Base-by-base conservation (phyloP, 2,888 invertebrate genomes). In the Onthophagus sagittarius region DNA sequence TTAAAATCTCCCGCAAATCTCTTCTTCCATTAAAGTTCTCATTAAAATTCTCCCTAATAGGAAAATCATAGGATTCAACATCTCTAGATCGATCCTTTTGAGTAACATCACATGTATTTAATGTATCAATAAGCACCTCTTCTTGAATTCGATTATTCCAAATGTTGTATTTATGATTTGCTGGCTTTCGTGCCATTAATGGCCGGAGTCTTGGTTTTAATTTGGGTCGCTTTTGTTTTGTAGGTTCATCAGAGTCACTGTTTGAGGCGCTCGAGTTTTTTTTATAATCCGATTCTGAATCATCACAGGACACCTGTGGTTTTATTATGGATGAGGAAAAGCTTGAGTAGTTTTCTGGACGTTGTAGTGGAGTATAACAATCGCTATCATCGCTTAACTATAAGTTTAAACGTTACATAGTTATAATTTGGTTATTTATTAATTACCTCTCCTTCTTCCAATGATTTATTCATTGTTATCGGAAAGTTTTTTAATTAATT, bases 51-150 rank as follows among this genome's bases (percentile, higher is more conserved):
- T 88, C 89, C 78, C 73, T 79, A 75, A 82, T 84, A 62, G 89
- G 89, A 83, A 91, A 92, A 84, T 93, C 91, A 85, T 95, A 94
- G 83, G 91, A 91, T 85, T 95, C 94, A 71, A 94, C 92, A 82
- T 86, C 88, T 23, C 91, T 86, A 71, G 88, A 91, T 86, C 89
- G 91, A 83, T 88, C 88, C 82, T 87, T 90, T 84, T 85, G 88
- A 80, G 91, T 90, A 7, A 95, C 94, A 84, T 92, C 93, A 85
- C 94, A 94, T 63, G 90, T 90, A 9, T 91, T 90, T 86, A 96
- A 89, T 79, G 93, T 92, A 82, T 94, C 93, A 31, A 93, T 91
- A 71, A 96, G 85, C 0, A 92, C 88, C 78, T 95, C 94, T 82
- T 95, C 95, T 86, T 94, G 91, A n/a, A 88, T 84, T 76, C 88